These are phyloP conservation scores for Pseudeuparius sepicola DNA, from an alignment of 2,888 invertebrate species.

Conservation along the genomic window DNA sequence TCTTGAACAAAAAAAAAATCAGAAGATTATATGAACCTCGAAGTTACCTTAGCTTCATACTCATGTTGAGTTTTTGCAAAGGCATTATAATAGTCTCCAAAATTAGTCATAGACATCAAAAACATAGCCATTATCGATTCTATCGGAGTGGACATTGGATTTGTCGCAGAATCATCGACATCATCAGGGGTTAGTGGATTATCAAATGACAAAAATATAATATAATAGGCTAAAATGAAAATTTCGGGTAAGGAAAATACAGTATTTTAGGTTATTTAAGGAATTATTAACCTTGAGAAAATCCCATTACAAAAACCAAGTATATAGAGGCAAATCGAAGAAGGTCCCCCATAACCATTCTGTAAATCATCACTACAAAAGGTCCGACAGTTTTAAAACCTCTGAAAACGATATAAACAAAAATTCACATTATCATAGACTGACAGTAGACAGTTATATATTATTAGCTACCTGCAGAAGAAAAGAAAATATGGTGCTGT, in stretches of 20 bases:
- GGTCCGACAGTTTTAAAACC: slow-evolving; percentile 97
- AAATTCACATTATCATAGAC: background rate
- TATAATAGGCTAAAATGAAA: slow-evolving; percentile 63
- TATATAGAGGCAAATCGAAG: slow-evolving; percentile 94
- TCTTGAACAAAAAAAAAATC: slow-evolving; percentile 1
- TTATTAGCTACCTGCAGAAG: slow-evolving; percentile 72
- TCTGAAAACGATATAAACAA: slow-evolving; percentile 46
- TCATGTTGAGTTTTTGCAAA: slow-evolving; percentile 85
- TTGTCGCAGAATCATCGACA: slow-evolving; percentile 68
- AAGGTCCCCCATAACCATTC: slow-evolving; percentile 95
- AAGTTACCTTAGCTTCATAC: slow-evolving; percentile 73
- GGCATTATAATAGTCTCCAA: slow-evolving; percentile 88
- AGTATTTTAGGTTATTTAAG: slow-evolving; percentile 8
- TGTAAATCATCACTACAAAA: slow-evolving; percentile 99
- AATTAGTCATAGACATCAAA: slow-evolving; percentile 94
- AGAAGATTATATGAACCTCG: no score
- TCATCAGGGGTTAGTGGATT: slow-evolving; percentile 75
- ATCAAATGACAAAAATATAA: slow-evolving; percentile 82
- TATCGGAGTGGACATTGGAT: slow-evolving; percentile 85
- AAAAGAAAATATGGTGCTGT: slow-evolving; percentile 96
- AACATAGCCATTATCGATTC: slow-evolving; percentile 98
- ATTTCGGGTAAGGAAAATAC: background rate
- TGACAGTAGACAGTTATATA: background rate
- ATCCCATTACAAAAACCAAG: slow-evolving; percentile 92
- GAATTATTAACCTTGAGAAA: slow-evolving; percentile 78